Evolutionary conservation across 2,113 vertebrate genomes (phyloP), one percentile per base, ranked within the genome.

Genomic region (Piprites chloris): DNA sequence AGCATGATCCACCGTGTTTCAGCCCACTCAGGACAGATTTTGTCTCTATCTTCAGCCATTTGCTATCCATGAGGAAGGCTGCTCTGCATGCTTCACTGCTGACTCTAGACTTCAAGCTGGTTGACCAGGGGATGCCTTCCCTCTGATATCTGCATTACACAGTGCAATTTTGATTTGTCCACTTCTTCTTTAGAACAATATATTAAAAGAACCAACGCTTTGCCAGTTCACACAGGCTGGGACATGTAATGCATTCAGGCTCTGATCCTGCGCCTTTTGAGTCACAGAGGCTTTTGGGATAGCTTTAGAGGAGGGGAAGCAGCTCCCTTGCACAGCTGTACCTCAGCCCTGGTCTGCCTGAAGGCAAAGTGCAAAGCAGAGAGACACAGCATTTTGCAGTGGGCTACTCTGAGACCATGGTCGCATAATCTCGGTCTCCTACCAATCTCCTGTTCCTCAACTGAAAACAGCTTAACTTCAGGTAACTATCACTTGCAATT

Each of bases 61-160:
- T 86, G 35, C 47, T 90, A 22, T 2, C 2, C 1, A 4, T 44
- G 27, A 80, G 24, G 11, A 16, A 65, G 12, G 9, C 32, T 86
- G 39, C 44, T 65, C 33, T 76, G 16, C 0, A 0, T 50, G 22
- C 32, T 69, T 84, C 0, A 1, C 81, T 91, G 74, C 65, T 58
- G 33, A 49, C 59, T 84, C 66, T 52, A 33, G 19, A n/a, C 68
- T 86, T 59, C 77, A 85, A 63, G 47, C 21, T 77, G 12, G 3
- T 19, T 67, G 56, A 33, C 17, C 56, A 50, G 16, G 16, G 20
- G 30, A 22, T 59, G 26, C 12, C 16, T 62, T 87, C 49, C 39
- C 10, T 87, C 77, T 6, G 1, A 5, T 15, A 20, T n/a, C 22
- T 58, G 42, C 0, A 1, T 22, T 39, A 68, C 32, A 10, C 23